phyloP scores from a whole-genome alignment of 2,113 vertebrate genomes.

The Gallinago jamesoni region DNA sequence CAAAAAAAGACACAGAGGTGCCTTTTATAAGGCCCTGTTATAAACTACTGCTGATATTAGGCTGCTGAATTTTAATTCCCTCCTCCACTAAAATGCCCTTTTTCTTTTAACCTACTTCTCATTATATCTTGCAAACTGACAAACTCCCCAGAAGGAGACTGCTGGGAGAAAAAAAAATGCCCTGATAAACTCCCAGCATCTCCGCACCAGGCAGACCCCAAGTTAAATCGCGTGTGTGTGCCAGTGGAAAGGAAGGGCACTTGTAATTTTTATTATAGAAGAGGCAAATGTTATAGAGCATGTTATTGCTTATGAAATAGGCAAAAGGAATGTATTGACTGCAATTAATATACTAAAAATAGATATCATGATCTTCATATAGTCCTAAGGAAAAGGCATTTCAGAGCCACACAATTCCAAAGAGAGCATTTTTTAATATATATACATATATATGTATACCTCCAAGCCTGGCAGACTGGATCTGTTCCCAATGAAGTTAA shows the following conservation, averaged over 20 bases:
- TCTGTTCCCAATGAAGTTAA: neutral
- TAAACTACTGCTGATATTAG: constrained; percentile 58
- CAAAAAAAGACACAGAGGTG: constrained; percentile 52
- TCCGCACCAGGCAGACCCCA: neutral
- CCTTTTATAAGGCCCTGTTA: constrained; percentile 52
- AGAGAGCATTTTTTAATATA: neutral
- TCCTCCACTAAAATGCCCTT: constrained; percentile 45
- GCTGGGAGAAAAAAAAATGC: neutral
- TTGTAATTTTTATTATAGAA: neutral
- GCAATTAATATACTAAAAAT: neutral
- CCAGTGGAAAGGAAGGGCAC: neutral
- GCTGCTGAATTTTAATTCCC: constrained; percentile 59
- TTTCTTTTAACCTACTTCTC: constrained; percentile 54
- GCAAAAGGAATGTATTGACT: neutral
- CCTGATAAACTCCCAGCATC: constrained; percentile 1
- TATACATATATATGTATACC: neutral
- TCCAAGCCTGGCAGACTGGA: neutral
- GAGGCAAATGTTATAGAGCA: neutral
- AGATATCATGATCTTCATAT: neutral
- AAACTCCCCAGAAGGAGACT: constrained; percentile 23
- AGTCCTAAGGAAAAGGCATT: neutral
- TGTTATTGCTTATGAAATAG: neutral
- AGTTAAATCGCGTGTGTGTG: neutral
- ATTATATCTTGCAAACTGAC: constrained; percentile 32
- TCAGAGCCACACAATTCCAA: neutral